Evolutionary conservation across 2,113 vertebrate genomes (phyloP), one percentile per base, ranked within the genome.

Genomic region (Haliaeetus leucogaster): DNA sequence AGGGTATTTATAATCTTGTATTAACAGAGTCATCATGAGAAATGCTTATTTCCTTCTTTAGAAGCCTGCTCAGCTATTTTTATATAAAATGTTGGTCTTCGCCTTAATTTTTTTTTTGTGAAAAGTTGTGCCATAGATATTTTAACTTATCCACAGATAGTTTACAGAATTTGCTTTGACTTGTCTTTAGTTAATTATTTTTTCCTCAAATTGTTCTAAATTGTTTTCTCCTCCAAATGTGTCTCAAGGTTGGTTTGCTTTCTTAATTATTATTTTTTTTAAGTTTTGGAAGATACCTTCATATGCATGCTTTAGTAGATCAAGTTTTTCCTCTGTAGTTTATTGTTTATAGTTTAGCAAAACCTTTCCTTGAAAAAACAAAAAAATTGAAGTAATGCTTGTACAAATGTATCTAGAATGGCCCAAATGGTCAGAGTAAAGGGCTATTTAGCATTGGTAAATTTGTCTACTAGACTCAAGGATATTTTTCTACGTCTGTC

Each of bases 1-100:
- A 96, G 93, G 96, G 85, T 97, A 96, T 98, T 98, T 98, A 97
- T 98, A 95, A 96, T 86, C 91, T 94, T 93, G 81, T 89, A 96
- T 96, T 86, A 88, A 92, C 94, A 93, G 95, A 97, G 77, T 92
- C 96, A 90, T 56, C 90, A 82, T 21, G 59, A 86, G 82, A 81
- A 97, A 96, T 78, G 66, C 71, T 72, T 58, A 95, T 97, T 97
- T 93, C 82, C 95, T 93, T 86, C 95, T 96, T 95, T 96, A 97
- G 97, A 92, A 95, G 86, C 86, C 89, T 83, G 72, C 85, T 97
- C 97, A 84, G 89, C 94, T 97, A 93, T 97, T 97, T 98, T 97
- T 97, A 96, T 97, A 97, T 94, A 78, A 97, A 95, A 94, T 36
- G 43, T 95, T 96, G 86, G 65, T 97, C 87, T 97, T 83, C 15